Evolutionary conservation across 1,140 invertebrate species (phyloP), one percentile per base, ranked within the genome.

Genomic region (Euschistus heros): DNA sequence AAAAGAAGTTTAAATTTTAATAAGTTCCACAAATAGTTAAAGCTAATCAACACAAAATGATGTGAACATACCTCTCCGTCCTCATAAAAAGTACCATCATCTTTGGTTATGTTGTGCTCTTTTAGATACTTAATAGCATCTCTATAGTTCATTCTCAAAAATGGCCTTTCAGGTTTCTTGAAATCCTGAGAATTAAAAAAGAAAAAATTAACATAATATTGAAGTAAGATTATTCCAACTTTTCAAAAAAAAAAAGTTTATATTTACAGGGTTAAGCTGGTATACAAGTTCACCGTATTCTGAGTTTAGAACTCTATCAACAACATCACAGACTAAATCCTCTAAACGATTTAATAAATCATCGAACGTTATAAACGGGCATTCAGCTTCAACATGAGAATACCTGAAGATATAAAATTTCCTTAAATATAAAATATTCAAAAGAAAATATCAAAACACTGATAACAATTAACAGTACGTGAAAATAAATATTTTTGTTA

Each of bases 31-130:
- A 37, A 37, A 37, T 37, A 37, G 1, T 10, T 10, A 10, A 13
- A 4, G 33, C 1, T 10, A 10, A 2, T 37, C 33, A 13, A 37
- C 33, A 10, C 6, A n/a, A n/a, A n/a, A n/a, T n/a, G n/a, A n/a
- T n/a, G n/a, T n/a, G n/a, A n/a, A n/a, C n/a, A n/a, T n/a, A 91
- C 90, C 76, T 99, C 97, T 71, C 97, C 97, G 79, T 95, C 97
- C 80, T 98, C 94, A 77, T 98, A 99, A 74, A 92, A 94, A 1
- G 85, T 86, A 8, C 94, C 94, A 79, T 99, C 95, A 22, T 98
- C 96, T 76, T 99, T 99, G 5, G 86, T 95, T 59, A 99, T 97
- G 74, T 94, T 87, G 76, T 99, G 81, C 24, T 88, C 86, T 72
- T 88, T 91, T 1, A 99, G 78, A 79, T 92, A 99, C 68, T 89